phyloP scores from a whole-genome alignment of 2,888 invertebrate genomes.

The Tetranychus truncatus region DNA sequence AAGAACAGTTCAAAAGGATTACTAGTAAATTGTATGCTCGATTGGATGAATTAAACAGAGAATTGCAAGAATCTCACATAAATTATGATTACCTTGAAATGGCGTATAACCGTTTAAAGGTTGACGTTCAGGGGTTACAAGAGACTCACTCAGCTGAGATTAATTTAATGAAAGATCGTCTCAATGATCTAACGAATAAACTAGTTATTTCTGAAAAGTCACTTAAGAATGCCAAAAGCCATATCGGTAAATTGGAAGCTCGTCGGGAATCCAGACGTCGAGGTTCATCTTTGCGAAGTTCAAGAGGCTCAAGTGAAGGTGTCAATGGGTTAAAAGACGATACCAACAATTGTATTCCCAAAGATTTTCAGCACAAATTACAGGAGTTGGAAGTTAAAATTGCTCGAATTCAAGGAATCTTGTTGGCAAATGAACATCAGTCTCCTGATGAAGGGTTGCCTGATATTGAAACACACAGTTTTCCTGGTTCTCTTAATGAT shows the following conservation, averaged over 20 bases:
- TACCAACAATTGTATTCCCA: not conserved
- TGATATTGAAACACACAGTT: conserved; percentile 5
- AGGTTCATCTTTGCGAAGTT: not conserved
- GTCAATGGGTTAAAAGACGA: not conserved
- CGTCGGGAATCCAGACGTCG: conserved; percentile 54
- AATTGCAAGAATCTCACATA: conserved; percentile 25
- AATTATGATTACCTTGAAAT: conserved; percentile 28
- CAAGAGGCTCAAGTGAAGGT: not conserved
- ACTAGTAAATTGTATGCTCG: conserved; percentile 2
- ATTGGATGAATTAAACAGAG: conserved; percentile 21
- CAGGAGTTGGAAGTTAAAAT: conserved; percentile 4
- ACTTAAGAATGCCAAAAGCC: conserved; percentile 51
- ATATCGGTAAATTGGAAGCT: conserved; percentile 54
- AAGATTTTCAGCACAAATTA: conserved; percentile 5
- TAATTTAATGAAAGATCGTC: conserved; percentile 57
- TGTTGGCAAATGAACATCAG: conserved; percentile 4
- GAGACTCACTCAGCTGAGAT: conserved; percentile 45
- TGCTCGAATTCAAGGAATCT: not conserved
- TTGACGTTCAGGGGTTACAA: conserved; percentile 41
- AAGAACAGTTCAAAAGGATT: not conserved
- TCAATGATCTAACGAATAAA: conserved; percentile 64
- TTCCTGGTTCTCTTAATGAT: not conserved
- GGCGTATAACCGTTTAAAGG: conserved; percentile 27
- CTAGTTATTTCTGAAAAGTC: conserved; percentile 61
- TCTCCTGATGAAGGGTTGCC: conserved; percentile 7